Evolutionary conservation across 1,140 invertebrate species (phyloP).

Genomic region (Aporrectodea caliginosa): DNA sequence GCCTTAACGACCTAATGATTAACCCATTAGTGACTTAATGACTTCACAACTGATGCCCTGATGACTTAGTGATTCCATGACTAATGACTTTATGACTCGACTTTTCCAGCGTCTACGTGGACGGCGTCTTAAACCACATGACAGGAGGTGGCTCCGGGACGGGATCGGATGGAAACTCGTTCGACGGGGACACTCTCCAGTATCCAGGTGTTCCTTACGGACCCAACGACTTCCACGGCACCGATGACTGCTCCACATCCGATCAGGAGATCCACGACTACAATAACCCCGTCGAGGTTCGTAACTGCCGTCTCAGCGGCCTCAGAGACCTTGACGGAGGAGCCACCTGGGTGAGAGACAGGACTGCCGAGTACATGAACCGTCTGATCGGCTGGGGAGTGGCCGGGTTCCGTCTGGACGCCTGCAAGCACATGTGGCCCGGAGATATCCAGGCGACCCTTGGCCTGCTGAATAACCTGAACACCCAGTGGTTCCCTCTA

Average conservation of each 20-base stretch:
- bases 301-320: slow-evolving; percentile 70
- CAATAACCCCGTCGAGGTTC: slow-evolving; percentile 46
- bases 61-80: too few relatives aligned
- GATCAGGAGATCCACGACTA: slow-evolving; percentile 54
- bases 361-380: slow-evolving; percentile 63
- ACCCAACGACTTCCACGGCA: slow-evolving; percentile 48
- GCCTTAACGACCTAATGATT: too few relatives aligned
- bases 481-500: slow-evolving; percentile 55
- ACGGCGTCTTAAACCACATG: slow-evolving; percentile 86
- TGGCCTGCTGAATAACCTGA: slow-evolving; percentile 61
- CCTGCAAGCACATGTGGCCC: slow-evolving; percentile 52
- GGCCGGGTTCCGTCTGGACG: slow-evolving; percentile 62
- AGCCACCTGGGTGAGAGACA: slow-evolving; percentile 65
- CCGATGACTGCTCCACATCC: slow-evolving; percentile 44
- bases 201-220: slow-evolving; percentile 60
- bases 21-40: too few relatives aligned
- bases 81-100: too few relatives aligned
- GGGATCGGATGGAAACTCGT: slow-evolving; percentile 48
- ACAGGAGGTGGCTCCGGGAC: slow-evolving; percentile 59
- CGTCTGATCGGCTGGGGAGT: slow-evolving; percentile 70
- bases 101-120: slow-evolving; percentile 71
- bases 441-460: slow-evolving; percentile 40
- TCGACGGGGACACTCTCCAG: slow-evolving; percentile 49
- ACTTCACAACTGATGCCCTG: too few relatives aligned
- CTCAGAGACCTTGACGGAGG: slow-evolving; percentile 71